Conservation (phyloP, 2,113 vertebrate genomes). For the Python bivittatus region DNA sequence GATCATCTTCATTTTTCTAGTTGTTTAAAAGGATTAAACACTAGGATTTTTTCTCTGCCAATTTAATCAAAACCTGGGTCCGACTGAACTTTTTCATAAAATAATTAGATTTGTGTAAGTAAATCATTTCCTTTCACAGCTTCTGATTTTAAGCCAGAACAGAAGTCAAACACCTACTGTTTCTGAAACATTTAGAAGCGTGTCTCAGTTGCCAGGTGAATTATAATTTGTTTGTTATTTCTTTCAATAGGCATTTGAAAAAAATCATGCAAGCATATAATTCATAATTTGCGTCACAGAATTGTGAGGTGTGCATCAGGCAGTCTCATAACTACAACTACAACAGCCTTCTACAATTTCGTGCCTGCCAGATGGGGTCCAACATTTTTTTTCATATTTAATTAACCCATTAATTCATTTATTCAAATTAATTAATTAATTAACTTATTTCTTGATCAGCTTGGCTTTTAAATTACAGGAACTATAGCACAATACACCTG, state of each 20-base stretch:
- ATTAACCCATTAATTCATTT: too few species aligned
- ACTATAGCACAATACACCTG: neutral
- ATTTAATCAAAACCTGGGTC: neutral
- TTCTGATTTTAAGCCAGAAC: neutral
- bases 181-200: neutral
- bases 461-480: neutral
- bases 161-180: accelerated
- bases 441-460: neutral
- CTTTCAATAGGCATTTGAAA: constrained; percentile 25
- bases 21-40: neutral
- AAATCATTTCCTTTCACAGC: neutral
- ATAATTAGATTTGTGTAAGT: neutral
- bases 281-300: neutral
- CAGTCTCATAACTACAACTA: constrained; percentile 25
- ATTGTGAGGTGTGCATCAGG: constrained; percentile 1
- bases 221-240: constrained; percentile 34
- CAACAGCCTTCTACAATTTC: neutral
- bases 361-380: neutral
- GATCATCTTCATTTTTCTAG: neutral
- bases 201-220: neutral
- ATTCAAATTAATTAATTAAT: too few species aligned
- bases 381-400: too few species aligned
- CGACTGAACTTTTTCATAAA: neutral
- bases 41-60: neutral
- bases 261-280: neutral